phyloP scores from a whole-genome alignment of 2,797 vertebrate species.

The Micromesistius poutassou region DNA sequence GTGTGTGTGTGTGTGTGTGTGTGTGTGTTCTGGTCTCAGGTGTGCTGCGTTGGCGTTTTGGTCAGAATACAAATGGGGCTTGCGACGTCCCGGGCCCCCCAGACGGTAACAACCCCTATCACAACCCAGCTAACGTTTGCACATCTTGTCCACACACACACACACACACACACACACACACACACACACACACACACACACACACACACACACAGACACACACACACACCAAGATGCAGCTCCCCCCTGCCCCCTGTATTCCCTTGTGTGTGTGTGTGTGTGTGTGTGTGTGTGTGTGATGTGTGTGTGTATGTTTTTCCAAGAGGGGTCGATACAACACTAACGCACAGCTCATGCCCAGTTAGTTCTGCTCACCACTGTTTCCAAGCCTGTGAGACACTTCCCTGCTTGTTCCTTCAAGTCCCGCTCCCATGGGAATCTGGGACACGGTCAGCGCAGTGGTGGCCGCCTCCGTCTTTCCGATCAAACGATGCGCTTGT shows the following conservation, averaged over 20 bases:
- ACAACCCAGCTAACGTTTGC: constrained; percentile 60
- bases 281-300: neutral
- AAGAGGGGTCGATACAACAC: neutral
- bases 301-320: constrained; percentile 6
- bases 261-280: constrained; percentile 5
- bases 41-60: constrained; percentile 61
- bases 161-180: constrained; percentile 29
- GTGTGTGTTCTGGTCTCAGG: constrained; percentile 50
- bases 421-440: neutral
- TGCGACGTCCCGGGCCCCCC: constrained; percentile 28
- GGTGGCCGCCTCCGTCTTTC: neutral
- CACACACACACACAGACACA: neutral
- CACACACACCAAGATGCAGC: neutral
- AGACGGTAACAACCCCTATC: constrained; percentile 32
- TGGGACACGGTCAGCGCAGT: neutral
- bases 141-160: constrained; percentile 45
- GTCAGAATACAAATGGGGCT: constrained; percentile 56
- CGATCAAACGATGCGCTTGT: neutral
- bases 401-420: neutral
- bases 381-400: too few species aligned
- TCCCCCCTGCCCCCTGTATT: neutral
- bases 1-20: constrained; percentile 19
- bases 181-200: constrained; percentile 12
- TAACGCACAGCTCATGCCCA: neutral
- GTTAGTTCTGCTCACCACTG: too few species aligned